Conservation (phyloP, 2,797 vertebrate genomes). For the Todus mexicanus region DNA sequence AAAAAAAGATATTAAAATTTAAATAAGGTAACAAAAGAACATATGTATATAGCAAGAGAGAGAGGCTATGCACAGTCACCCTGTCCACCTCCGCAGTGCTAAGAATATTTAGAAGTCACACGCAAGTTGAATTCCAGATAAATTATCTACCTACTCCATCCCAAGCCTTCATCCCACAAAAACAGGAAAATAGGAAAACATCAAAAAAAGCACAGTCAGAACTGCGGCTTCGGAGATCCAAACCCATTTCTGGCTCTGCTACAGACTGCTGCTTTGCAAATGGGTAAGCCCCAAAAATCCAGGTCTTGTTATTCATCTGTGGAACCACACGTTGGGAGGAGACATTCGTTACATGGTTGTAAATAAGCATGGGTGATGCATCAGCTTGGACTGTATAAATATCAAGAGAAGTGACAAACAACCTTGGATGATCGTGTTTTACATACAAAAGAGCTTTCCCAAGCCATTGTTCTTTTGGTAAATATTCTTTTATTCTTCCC, state of each 20-base stretch:
- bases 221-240: background rate
- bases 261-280: background rate
- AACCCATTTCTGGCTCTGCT: background rate
- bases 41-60: background rate
- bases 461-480: background rate
- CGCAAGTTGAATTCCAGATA: background rate
- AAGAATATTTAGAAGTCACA: conserved; percentile 12
- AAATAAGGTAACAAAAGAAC: background rate
- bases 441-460: background rate
- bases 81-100: background rate
- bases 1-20: background rate
- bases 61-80: background rate
- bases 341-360: background rate
- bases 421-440: background rate
- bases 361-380: fast-evolving
- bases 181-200: background rate
- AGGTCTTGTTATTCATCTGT: background rate
- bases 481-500: background rate
- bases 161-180: background rate
- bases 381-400: fast-evolving
- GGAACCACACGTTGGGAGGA: background rate
- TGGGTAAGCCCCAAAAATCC: background rate
- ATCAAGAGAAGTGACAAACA: background rate
- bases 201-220: background rate
- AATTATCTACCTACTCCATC: conserved; percentile 13